phyloP scores from a whole-genome alignment of 2,113 vertebrate genomes.

The Dipodomys ordii region DNA sequence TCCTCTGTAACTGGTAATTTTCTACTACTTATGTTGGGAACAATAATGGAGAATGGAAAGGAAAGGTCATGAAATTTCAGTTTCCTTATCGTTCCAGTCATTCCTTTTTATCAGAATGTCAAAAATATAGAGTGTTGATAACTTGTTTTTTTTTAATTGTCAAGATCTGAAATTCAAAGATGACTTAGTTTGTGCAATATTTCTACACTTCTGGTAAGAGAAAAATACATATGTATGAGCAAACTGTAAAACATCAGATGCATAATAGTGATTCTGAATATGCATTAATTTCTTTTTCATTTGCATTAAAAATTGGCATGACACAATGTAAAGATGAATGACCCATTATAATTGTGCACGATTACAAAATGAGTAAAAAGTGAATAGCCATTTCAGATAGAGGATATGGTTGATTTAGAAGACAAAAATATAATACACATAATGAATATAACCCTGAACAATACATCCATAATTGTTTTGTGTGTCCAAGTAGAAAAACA shows the following conservation, averaged over 20 bases:
- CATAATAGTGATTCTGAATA: not conserved
- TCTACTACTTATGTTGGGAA: not conserved
- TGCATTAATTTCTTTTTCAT: not conserved
- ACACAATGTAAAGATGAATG: not conserved
- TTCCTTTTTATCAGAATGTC: not conserved
- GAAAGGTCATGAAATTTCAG: not conserved
- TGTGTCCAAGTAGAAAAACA: not conserved
- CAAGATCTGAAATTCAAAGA: not conserved
- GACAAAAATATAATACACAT: not conserved
- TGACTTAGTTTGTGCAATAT: not conserved
- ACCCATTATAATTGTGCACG: not conserved
- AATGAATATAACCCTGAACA: not conserved
- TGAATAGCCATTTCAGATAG: not conserved
- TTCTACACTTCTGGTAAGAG: not conserved
- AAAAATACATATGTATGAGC: not conserved
- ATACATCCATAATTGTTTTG: not conserved
- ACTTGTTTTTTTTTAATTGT: not conserved
- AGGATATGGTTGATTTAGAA: not conserved
- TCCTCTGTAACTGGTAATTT: not conserved
- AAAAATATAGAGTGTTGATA: not conserved
- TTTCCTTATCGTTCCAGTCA: not conserved
- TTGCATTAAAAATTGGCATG: slow-evolving; percentile 14
- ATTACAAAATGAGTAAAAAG: not conserved
- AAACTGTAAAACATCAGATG: not conserved
- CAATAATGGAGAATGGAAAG: not conserved